Percentiles rank a stretch among this genome's conserved stretches.
phyloP scores from a whole-genome alignment of 2,113 vertebrate species.

The Podarcis raffonei region DNA sequence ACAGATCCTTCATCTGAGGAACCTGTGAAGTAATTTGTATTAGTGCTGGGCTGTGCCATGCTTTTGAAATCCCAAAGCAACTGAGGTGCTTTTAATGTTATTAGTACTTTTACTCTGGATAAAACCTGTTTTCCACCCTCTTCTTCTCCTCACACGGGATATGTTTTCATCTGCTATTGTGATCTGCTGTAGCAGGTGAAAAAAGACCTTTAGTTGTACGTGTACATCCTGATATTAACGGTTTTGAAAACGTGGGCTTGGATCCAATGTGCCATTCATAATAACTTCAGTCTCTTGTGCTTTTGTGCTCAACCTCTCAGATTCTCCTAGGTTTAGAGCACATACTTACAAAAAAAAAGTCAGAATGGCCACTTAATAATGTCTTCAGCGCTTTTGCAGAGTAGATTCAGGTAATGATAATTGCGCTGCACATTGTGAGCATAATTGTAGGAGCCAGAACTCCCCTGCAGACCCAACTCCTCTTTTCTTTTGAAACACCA shows the following conservation, averaged over 20 bases:
- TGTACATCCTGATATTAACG: neutral
- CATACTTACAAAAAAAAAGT: neutral
- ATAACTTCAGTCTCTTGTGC: neutral
- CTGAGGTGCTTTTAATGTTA: neutral
- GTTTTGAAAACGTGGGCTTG: neutral
- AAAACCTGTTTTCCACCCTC: rapidly evolving
- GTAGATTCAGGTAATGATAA: neutral
- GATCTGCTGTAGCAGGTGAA: neutral
- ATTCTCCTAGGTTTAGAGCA: neutral
- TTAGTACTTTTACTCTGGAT: neutral
- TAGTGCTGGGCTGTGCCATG: neutral
- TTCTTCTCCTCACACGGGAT: neutral
- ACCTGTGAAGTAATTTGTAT: neutral
- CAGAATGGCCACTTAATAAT: neutral
- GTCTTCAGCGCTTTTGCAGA: neutral
- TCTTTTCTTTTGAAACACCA: neutral
- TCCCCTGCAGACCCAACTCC: neutral
- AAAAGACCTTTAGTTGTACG: neutral
- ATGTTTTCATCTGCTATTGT: neutral
- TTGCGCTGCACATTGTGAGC: neutral
- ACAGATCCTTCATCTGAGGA: slow-evolving; percentile 1
- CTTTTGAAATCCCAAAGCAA: neutral
- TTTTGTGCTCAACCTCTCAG: neutral
- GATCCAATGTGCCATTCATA: neutral
- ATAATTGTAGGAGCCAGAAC: neutral